A percentile compares a stretch with the other conserved stretches of the same genome.
Conservation (phyloP, 2,888 invertebrate genomes). For the Netelia fuscicornis region DNA sequence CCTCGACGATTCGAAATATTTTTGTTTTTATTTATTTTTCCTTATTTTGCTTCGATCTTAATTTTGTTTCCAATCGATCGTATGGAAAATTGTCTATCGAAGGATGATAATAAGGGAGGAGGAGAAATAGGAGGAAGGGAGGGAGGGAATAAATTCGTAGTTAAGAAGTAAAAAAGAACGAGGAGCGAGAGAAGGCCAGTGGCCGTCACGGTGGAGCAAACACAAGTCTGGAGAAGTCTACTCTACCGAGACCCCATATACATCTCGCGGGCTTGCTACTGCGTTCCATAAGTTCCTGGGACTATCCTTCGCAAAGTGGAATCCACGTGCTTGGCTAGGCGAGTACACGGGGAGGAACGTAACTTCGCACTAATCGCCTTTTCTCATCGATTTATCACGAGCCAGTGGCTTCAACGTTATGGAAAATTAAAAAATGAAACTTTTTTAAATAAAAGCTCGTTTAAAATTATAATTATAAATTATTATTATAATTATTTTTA, state of each 20-base stretch:
- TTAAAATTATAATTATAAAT: too few relatives aligned
- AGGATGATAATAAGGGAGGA: conserved; percentile 6
- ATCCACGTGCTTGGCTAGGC: background rate
- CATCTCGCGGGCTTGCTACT: conserved; percentile 17
- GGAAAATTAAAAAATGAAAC: background rate
- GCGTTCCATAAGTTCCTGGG: conserved; percentile 24
- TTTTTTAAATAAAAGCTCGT: too few relatives aligned
- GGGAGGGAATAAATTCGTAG: conserved; percentile 32
- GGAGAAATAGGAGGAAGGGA: conserved; percentile 19
- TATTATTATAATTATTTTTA: too few relatives aligned
- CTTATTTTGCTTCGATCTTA: background rate
- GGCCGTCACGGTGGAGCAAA: conserved; percentile 77
- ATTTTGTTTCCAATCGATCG: background rate
- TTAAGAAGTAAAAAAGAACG: background rate
- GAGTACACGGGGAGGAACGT: background rate
- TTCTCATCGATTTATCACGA: conserved; percentile 3
- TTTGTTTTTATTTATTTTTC: background rate
- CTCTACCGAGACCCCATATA: conserved; percentile 21
- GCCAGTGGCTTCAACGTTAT: background rate
- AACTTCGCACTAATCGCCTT: background rate
- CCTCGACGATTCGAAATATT: background rate
- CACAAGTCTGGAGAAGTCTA: conserved; percentile 14
- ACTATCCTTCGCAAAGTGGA: background rate
- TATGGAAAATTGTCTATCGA: conserved; percentile 23
- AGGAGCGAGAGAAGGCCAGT: conserved; percentile 73